Conservation (phyloP, 2,797 vertebrate species). For the Lithobates pipiens region DNA sequence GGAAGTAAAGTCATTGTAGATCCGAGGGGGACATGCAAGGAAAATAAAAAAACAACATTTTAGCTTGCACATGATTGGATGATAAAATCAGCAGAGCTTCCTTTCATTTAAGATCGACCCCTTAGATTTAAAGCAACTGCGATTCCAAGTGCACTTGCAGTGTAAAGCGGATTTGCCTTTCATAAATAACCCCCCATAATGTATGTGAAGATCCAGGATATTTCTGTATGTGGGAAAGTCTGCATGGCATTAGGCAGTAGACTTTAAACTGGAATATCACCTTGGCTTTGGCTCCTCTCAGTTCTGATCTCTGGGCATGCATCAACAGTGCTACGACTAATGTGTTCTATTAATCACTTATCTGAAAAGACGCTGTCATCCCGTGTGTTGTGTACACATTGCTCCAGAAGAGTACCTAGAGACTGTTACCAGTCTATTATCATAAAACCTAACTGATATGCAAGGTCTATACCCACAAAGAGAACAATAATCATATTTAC, state of each 20-base stretch:
- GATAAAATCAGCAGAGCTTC: too few species aligned
- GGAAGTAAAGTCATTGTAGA: too few species aligned
- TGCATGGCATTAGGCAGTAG: not conserved
- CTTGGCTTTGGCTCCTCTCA: not conserved
- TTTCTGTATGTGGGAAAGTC: not conserved
- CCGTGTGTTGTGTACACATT: constrained; percentile 27
- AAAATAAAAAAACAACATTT: too few species aligned
- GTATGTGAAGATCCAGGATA: not conserved
- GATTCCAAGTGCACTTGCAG: too few species aligned
- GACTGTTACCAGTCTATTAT: constrained; percentile 37
- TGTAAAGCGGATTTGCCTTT: too few species aligned
- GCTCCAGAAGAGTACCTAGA: constrained; percentile 14
- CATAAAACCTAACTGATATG: constrained; percentile 12
- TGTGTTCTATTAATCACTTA: constrained; percentile 29
- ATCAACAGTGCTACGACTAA: not conserved
- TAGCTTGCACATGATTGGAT: too few species aligned
- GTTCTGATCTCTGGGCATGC: not conserved
- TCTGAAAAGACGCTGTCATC: constrained; percentile 23
- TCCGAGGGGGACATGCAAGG: too few species aligned
- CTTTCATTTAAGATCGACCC: too few species aligned
- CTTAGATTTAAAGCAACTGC: too few species aligned
- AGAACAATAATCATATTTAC: constrained; percentile 20
- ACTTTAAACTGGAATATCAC: not conserved
- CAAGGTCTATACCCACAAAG: not conserved
- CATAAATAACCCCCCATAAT: too few species aligned